Evolutionary conservation across 2,113 vertebrate genomes (phyloP).

Genomic region (Salvelinus fontinalis): DNA sequence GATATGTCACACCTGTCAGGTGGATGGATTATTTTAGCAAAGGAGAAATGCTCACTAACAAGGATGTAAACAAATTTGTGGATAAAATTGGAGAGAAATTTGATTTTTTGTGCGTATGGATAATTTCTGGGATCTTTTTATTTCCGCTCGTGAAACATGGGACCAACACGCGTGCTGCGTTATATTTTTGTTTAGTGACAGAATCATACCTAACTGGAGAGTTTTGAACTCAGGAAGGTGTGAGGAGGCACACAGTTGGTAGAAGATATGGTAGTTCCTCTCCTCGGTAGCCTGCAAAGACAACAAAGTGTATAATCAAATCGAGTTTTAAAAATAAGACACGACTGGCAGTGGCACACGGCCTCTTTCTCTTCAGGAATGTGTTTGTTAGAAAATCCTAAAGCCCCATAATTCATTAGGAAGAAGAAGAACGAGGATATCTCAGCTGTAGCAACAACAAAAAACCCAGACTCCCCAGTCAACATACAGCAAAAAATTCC

Average conservation of each 20-base stretch:
- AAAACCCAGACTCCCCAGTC: no score
- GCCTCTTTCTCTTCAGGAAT: not conserved
- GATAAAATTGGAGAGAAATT: no score
- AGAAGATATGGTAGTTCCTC: slow-evolving; percentile 98
- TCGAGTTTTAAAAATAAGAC: not conserved
- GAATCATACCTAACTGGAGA: slow-evolving; percentile 84
- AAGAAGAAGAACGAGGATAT: no score
- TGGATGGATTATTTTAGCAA: no score
- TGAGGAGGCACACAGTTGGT: slow-evolving; percentile 94
- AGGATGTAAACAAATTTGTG: no score
- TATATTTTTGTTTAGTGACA: not conserved
- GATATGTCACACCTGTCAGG: no score
- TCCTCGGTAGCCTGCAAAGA: slow-evolving; percentile 84
- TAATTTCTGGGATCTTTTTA: no score
- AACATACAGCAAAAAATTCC: no score
- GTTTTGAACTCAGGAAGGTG: slow-evolving; percentile 88
- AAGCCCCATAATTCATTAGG: not conserved
- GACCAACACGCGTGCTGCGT: not conserved
- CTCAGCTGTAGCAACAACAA: no score
- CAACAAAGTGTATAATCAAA: not conserved
- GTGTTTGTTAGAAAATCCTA: not conserved
- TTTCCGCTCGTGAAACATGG: no score
- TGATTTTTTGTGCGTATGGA: no score
- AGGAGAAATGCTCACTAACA: no score
- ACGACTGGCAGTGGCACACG: not conserved